Base-by-base conservation (phyloP, 2,888 invertebrate species). In the Philhelius pedissequus region DNA sequence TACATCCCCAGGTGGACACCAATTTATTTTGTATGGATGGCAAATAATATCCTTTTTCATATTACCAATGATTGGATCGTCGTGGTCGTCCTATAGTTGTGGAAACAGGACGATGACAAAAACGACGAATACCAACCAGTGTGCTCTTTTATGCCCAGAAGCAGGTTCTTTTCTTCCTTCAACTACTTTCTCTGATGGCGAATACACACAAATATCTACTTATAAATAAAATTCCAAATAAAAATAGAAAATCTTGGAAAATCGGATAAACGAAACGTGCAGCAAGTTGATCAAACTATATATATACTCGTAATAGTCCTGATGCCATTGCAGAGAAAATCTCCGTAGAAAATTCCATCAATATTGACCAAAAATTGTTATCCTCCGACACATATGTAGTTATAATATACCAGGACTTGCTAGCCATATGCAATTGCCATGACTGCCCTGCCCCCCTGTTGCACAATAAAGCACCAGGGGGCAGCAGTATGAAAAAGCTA, bases 351-450 rank as follows among this genome's bases (percentile, higher is more conserved):
- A 83, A 84, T 84, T 84, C 70, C 75, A 80, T 84, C 84, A 84
- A 84, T 84, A 84, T 84, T 84, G 84, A 84, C 84, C 84, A 76
- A 76, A 75, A 84, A 76, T 84, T 76, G 68, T 80, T 84, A 76
- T 84, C 75, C 79, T 79, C 60, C 66, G 45, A 27, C 35, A 38
- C 45, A 71, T 60, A 62, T 35, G 27, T 54, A 56, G 56, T 56
- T 56, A 66, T 70, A 64, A 27, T 38, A 18, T 6, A 30, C 27
- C 45, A 62, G 48, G 32, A 56, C 43, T 43, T 60, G 64, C 35
- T 18, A 52, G 79, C 45, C 64, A 73, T 69, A 80, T 84, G 80
- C 75, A 84, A 68, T 62, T 30, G 64, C 22, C 15, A 13, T 7
- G 18, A 32, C 52, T 35, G 35, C 73, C 43, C 69, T 2, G 3